phyloP scores from a whole-genome alignment of 2,113 vertebrate genomes.

The Gallinago undulata region DNA sequence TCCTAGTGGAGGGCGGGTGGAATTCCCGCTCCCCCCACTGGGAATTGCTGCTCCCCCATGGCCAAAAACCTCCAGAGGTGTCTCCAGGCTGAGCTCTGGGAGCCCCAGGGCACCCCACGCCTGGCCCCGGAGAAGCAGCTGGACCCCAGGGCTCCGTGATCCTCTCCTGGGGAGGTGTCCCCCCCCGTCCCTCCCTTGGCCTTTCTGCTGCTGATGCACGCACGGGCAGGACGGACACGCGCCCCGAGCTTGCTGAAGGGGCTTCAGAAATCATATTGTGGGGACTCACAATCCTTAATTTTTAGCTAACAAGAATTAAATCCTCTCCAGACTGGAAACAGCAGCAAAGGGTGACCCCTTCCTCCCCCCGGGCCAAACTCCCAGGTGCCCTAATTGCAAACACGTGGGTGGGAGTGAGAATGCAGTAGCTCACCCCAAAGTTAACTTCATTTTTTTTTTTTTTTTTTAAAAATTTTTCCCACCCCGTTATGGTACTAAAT shows the following conservation, averaged over 20 bases:
- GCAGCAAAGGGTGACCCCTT: rapidly evolving
- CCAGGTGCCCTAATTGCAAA: background rate
- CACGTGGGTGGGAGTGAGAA: background rate
- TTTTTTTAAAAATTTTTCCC: no score
- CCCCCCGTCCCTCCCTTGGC: background rate
- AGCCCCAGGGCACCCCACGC: no score
- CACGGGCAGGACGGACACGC: rapidly evolving
- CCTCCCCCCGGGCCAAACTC: background rate
- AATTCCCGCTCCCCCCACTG: background rate
- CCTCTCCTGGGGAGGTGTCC: background rate
- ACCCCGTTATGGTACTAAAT: background rate
- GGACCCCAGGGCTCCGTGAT: background rate
- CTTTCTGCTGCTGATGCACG: background rate
- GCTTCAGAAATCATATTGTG: background rate
- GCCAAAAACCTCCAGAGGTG: conserved; percentile 10
- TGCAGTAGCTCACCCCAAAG: background rate
- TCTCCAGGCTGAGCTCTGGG: background rate
- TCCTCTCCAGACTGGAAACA: background rate
- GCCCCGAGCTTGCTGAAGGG: background rate
- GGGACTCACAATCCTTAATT: background rate
- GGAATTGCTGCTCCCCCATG: background rate
- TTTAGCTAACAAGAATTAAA: background rate
- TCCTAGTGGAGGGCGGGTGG: background rate
- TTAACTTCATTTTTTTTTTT: background rate
- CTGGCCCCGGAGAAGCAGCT: no score